Percentiles rank a stretch among this genome's conserved stretches.
These are phyloP conservation scores for Styela clava DNA, from an alignment of 23 tunicate species.

Conservation along the genomic window DNA sequence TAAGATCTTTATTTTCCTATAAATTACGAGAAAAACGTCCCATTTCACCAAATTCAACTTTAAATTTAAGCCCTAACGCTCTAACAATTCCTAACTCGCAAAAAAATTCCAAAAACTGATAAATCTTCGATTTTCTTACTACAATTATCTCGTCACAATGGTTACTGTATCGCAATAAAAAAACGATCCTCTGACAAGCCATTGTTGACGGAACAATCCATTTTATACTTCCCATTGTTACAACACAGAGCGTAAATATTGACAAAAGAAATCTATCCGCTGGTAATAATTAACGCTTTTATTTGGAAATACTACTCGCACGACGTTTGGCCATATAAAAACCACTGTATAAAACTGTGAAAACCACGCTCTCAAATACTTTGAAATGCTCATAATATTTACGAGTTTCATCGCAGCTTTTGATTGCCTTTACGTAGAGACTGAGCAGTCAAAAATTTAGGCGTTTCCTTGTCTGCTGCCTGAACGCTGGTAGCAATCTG, in stretches of 20 bases:
- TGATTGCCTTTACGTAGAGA: no score
- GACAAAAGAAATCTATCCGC: background rate
- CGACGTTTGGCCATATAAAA: no score
- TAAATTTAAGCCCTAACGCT: background rate
- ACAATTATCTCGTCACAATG: background rate
- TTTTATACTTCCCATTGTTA: background rate
- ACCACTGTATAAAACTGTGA: no score
- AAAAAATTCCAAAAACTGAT: background rate
- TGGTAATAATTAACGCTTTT: background rate
- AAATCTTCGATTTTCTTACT: background rate
- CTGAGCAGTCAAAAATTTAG: no score
- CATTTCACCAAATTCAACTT: background rate
- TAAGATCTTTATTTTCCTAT: no score
- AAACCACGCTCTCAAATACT: no score
- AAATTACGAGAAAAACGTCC: background rate
- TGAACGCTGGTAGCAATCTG: no score
- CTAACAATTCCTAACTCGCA: background rate
- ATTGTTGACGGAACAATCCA: background rate
- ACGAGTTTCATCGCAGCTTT: no score
- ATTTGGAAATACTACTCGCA: no score
- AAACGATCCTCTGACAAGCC: background rate
- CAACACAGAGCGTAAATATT: background rate
- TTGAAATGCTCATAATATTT: no score
- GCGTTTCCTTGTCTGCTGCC: no score
- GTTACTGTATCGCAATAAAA: background rate